Evolutionary conservation across 2,113 vertebrate genomes (phyloP).

Genomic region (Cinclus mexicanus): DNA sequence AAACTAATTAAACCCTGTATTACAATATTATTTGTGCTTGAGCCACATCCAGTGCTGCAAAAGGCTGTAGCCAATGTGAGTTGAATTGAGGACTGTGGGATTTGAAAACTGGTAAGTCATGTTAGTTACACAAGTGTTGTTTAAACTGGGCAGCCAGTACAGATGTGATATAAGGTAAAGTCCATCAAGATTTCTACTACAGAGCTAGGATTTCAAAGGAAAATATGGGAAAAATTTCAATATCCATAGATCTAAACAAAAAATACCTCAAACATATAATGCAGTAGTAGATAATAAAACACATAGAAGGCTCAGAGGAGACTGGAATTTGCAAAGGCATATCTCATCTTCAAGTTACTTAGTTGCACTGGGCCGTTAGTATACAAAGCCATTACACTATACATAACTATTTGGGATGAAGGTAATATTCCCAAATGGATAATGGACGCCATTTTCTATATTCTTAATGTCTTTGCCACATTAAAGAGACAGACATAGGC

Average conservation of each 20-base stretch:
- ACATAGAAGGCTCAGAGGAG: not conserved
- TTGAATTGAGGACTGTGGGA: not conserved
- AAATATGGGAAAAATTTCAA: not conserved
- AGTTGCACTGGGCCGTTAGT: not conserved
- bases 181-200: not conserved
- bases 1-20: not conserved
- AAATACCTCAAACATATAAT: not conserved
- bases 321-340: not conserved
- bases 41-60: not conserved
- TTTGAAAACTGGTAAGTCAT: not conserved
- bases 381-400: not conserved
- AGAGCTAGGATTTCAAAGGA: not conserved
- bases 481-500: not conserved
- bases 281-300: not conserved
- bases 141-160: not conserved
- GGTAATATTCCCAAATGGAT: not conserved
- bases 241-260: not conserved
- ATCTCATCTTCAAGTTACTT: not conserved
- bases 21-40: not conserved
- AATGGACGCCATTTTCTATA: not conserved
- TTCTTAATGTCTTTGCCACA: not conserved
- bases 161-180: not conserved
- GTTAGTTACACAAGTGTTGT: rapidly evolving
- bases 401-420: not conserved
- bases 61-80: not conserved